Conservation (phyloP, 2,888 invertebrate genomes). For the Metalampra italica region DNA sequence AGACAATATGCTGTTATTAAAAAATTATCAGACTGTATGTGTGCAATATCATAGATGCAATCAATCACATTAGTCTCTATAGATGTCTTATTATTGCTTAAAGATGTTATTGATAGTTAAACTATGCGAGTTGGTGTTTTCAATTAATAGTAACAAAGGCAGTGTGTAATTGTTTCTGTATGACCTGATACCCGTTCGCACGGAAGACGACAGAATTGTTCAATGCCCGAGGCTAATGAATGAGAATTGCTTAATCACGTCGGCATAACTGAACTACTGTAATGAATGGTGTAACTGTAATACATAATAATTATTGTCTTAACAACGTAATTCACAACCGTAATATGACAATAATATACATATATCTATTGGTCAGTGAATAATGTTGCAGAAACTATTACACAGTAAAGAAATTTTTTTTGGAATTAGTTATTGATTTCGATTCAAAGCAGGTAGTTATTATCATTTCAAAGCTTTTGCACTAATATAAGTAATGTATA, state of each 20-base stretch:
- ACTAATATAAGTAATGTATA: background rate
- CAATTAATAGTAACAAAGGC: conserved; percentile 1
- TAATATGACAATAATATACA: background rate
- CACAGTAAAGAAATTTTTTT: background rate
- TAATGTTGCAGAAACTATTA: background rate
- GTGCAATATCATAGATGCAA: conserved; percentile 17
- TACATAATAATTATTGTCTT: conserved; percentile 2
- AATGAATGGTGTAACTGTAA: conserved; percentile 3
- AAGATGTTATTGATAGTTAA: conserved; percentile 1
- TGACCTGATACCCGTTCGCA: conserved; percentile 9
- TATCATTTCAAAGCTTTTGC: background rate
- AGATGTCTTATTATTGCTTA: conserved; percentile 2
- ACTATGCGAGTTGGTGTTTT: background rate
- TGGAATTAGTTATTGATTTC: too few relatives aligned
- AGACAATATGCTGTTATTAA: conserved; percentile 23
- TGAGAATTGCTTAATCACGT: conserved; percentile 23
- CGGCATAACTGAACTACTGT: conserved; percentile 12
- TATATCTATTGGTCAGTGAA: background rate
- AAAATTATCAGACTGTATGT: conserved; percentile 20
- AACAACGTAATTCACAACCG: background rate
- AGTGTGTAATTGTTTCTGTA: conserved; percentile 3
- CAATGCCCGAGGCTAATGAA: conserved; percentile 21
- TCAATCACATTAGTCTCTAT: conserved; percentile 10
- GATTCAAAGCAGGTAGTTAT: background rate
- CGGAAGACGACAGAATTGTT: conserved; percentile 10